Evolutionary conservation across 1,140 invertebrate genomes (phyloP).

Genomic region (Ceratina australensis): DNA sequence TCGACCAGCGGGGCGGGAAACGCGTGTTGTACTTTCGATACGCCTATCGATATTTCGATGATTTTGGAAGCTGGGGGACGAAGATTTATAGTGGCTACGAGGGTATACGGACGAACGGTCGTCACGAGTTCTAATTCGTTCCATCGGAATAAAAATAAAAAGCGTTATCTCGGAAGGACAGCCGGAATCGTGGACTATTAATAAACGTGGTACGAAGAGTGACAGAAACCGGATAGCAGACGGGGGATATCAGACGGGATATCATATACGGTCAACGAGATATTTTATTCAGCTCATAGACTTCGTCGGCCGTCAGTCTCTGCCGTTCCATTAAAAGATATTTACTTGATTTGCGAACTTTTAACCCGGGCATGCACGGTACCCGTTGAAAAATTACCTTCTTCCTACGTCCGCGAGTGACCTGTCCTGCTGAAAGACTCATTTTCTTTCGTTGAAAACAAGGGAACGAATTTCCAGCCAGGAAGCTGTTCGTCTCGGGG

Average conservation of each 20-base stretch:
- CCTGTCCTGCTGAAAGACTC: not conserved
- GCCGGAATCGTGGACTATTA: not conserved
- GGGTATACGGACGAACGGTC: too few species aligned
- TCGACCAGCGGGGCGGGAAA: not conserved
- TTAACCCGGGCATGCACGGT: too few species aligned
- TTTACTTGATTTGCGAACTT: too few species aligned
- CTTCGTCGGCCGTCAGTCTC: too few species aligned
- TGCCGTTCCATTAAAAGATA: too few species aligned
- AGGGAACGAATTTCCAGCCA: constrained; percentile 9
- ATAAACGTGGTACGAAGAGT: not conserved
- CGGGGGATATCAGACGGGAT: too few species aligned
- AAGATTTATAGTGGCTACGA: constrained; percentile 5
- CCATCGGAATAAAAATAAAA: not conserved
- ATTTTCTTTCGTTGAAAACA: not conserved
- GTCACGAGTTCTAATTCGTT: not conserved
- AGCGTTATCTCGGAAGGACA: not conserved
- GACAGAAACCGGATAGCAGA: not conserved
- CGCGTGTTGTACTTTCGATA: constrained; percentile 4
- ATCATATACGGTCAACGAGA: not conserved
- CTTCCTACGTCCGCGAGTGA: not conserved
- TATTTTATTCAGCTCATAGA: not conserved
- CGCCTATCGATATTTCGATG: not conserved
- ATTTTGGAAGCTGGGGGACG: not conserved
- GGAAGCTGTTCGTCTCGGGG: not conserved
- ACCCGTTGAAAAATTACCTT: too few species aligned